Conservation (phyloP, 2,113 vertebrate genomes). For the Pangasianodon hypophthalmus region DNA sequence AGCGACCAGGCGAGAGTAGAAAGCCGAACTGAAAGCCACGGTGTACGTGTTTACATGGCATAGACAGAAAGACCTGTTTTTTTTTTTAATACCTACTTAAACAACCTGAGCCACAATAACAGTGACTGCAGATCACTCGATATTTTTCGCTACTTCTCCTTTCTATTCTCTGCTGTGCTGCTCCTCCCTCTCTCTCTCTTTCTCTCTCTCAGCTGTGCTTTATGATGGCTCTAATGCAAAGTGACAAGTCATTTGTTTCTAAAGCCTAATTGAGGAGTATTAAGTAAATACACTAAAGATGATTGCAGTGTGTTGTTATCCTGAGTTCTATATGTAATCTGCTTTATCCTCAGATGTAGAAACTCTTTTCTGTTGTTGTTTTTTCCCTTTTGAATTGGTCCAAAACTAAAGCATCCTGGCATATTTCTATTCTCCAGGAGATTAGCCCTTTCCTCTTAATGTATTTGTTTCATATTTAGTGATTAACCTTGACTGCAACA, state of each 20-base stretch:
- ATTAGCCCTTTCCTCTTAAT: background rate
- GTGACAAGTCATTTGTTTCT: constrained; percentile 54
- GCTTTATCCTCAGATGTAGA: constrained; percentile 6
- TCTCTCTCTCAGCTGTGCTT: constrained; percentile 43
- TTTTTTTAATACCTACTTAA: constrained; percentile 19
- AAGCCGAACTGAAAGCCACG: background rate
- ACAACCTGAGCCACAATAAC: constrained; percentile 2
- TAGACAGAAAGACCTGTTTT: background rate
- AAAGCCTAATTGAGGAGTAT: constrained; percentile 65
- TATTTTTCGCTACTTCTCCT: background rate
- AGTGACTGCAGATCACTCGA: background rate
- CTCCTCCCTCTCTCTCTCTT: background rate
- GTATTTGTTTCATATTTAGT: background rate
- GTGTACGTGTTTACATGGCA: background rate
- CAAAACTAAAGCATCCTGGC: background rate
- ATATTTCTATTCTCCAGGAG: background rate
- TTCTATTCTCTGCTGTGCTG: background rate
- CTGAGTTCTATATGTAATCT: background rate
- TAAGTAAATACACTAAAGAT: constrained; percentile 52
- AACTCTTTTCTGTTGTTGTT: background rate
- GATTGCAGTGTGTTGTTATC: constrained; percentile 42
- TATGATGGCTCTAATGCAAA: constrained; percentile 60
- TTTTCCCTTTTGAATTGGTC: background rate
- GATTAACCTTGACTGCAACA: background rate
- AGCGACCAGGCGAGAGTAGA: background rate